These are phyloP conservation scores for Bambusicola thoracicus DNA, from an alignment of 2,113 vertebrate genomes.

Conservation along the genomic window DNA sequence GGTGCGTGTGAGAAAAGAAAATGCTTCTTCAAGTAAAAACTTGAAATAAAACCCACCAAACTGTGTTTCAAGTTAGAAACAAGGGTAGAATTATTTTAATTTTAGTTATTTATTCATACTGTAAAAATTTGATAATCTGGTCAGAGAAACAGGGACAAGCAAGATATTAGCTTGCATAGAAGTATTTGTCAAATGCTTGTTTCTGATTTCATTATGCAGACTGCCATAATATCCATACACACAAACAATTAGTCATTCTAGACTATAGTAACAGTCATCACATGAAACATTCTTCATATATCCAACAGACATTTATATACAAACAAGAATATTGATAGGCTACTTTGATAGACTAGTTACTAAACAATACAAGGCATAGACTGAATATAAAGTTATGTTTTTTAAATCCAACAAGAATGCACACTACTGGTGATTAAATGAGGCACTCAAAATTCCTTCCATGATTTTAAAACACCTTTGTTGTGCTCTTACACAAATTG, in stretches of 20 bases:
- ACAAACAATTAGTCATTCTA: background rate
- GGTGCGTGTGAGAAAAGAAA: background rate
- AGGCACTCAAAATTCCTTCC: background rate
- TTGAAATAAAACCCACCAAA: background rate
- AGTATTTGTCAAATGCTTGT: background rate
- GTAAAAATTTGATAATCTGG: background rate
- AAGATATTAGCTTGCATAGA: background rate
- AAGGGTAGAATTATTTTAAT: background rate
- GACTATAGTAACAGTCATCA: background rate
- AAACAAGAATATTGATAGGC: background rate
- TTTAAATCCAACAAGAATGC: constrained; percentile 3
- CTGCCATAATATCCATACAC: background rate
- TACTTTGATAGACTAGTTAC: background rate
- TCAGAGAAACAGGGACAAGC: background rate
- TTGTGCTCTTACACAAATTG: constrained; percentile 8
- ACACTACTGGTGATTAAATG: constrained; percentile 21
- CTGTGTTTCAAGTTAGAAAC: background rate
- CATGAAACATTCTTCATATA: background rate
- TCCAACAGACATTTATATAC: background rate
- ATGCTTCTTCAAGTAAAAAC: background rate
- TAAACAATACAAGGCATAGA: constrained; percentile 15
- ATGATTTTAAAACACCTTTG: background rate
- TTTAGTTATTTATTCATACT: background rate
- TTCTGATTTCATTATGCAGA: background rate
- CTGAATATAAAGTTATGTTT: background rate